These are phyloP conservation scores for Gastrophysa polygoni DNA, from an alignment of 2,888 invertebrate species.

Conservation along the genomic window DNA sequence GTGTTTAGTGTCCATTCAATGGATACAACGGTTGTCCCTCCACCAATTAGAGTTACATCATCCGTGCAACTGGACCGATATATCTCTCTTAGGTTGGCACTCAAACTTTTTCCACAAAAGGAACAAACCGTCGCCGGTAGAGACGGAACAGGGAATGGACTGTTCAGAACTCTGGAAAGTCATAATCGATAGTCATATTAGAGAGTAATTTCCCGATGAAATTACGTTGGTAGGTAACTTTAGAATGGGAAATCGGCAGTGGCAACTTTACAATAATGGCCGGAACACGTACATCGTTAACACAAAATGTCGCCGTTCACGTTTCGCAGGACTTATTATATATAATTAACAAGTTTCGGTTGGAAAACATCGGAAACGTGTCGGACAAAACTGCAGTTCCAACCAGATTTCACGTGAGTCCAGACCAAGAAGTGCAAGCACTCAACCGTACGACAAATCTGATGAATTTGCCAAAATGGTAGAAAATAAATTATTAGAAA, in stretches of 20 bases:
- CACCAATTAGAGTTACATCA: too few relatives aligned
- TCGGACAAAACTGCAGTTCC: background rate
- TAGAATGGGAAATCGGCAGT: conserved; percentile 19
- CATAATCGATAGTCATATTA: conserved; percentile 17
- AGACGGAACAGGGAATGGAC: conserved; percentile 7
- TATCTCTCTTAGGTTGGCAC: too few relatives aligned
- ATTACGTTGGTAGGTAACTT: conserved; percentile 6
- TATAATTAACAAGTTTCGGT: conserved; percentile 25
- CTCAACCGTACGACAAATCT: too few relatives aligned
- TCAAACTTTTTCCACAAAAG: too few relatives aligned
- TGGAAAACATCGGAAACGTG: conserved; percentile 15
- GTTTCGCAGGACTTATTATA: conserved; percentile 24
- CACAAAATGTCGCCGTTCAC: conserved; percentile 34
- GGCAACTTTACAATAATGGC: conserved; percentile 34
- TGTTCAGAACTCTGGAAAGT: conserved; percentile 4
- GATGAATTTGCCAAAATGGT: too few relatives aligned
- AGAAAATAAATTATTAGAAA: too few relatives aligned
- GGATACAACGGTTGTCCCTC: too few relatives aligned
- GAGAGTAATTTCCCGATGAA: conserved; percentile 19
- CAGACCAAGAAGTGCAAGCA: too few relatives aligned
- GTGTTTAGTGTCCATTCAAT: too few relatives aligned
- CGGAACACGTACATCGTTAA: conserved; percentile 35
- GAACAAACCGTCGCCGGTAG: background rate
- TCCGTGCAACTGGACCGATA: too few relatives aligned
- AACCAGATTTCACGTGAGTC: too few relatives aligned